phyloP scores from a whole-genome alignment of 2,113 vertebrate species.

The Tauraco erythrolophus region DNA sequence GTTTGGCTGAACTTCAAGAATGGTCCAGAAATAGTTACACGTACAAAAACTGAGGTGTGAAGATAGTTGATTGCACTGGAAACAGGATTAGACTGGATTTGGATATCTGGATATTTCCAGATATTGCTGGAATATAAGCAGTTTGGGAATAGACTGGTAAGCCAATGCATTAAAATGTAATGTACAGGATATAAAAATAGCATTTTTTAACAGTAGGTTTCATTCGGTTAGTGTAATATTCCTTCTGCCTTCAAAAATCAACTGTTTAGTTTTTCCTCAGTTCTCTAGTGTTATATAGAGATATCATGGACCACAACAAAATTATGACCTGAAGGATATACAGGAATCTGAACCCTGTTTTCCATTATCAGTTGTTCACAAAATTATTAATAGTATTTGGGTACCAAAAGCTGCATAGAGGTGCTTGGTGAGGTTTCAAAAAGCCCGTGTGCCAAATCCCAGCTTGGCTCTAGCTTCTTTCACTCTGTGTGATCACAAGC shows the following conservation, averaged over 20 bases:
- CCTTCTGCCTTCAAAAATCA: not conserved
- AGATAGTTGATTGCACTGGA: not conserved
- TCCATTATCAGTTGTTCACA: not conserved
- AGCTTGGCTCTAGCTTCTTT: not conserved
- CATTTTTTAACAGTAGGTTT: not conserved
- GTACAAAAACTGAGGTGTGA: not conserved
- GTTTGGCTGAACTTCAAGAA: not conserved
- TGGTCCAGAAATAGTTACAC: not conserved
- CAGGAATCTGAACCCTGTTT: not conserved
- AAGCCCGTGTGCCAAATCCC: not conserved
- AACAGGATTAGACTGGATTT: not conserved
- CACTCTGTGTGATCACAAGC: not conserved
- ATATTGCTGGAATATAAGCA: not conserved
- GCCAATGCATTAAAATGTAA: not conserved
- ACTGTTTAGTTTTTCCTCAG: not conserved
- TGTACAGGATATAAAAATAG: not conserved
- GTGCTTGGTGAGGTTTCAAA: not conserved
- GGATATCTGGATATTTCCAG: too few species aligned
- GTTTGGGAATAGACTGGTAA: not conserved
- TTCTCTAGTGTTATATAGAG: not conserved
- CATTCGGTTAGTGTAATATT: not conserved
- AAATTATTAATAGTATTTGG: not conserved
- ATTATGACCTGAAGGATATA: not conserved
- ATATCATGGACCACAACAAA: not conserved
- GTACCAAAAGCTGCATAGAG: not conserved